These are phyloP conservation scores for Triplophysa yarkandensis DNA, from an alignment of 2,797 vertebrate species.

Conservation along the genomic window DNA sequence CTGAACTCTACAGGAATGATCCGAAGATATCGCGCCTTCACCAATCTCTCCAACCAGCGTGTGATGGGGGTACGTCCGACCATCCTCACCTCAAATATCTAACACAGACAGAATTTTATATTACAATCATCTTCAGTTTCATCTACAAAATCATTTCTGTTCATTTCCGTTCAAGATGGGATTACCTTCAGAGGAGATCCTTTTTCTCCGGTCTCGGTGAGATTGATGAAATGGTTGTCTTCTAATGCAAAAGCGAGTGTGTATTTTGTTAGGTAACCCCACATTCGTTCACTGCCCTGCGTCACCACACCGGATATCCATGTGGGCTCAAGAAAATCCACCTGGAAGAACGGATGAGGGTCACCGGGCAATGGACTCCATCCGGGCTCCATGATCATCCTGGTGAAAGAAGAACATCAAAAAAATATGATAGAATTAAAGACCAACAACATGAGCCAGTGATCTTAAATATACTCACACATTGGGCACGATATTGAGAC, in stretches of 20 bases:
- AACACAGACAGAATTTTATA: neutral
- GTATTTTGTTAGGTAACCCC: conserved; percentile 78
- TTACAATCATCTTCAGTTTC: neutral
- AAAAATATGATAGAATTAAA: neutral
- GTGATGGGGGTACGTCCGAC: conserved; percentile 73
- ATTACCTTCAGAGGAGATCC: conserved; percentile 68
- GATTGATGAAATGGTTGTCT: conserved; percentile 71
- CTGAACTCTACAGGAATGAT: conserved; percentile 77
- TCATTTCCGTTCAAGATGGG: neutral
- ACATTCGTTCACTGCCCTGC: conserved; percentile 76
- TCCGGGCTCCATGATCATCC: conserved; percentile 79
- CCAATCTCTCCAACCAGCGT: conserved; percentile 69
- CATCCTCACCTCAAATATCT: conserved; percentile 78
- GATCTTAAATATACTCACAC: conserved; percentile 69
- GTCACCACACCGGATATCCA: conserved; percentile 81
- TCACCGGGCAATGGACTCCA: conserved; percentile 81
- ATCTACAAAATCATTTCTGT: neutral
- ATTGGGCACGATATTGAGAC: conserved; percentile 80
- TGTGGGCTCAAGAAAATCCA: conserved; percentile 80
- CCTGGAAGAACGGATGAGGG: conserved; percentile 78
- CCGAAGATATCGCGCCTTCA: conserved; percentile 77
- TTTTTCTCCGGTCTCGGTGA: conserved; percentile 63
- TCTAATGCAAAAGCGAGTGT: conserved; percentile 74
- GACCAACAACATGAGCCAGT: neutral
- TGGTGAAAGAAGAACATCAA: conserved; percentile 49